Base-by-base conservation (phyloP, 2,888 invertebrate genomes). In the Apantesis nais region DNA sequence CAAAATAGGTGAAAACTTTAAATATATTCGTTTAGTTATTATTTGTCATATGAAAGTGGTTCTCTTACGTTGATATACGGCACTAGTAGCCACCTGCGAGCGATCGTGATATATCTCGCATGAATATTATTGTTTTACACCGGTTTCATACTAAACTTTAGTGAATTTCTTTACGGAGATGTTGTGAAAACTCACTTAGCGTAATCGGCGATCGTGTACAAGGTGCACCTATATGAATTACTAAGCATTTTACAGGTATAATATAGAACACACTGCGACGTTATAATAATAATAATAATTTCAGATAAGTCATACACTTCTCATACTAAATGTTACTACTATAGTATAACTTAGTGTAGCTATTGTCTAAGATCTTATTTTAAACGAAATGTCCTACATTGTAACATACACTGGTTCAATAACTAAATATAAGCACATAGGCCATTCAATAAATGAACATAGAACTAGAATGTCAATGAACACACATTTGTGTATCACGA, bases 21-120 rank as follows among this genome's bases (percentile, higher is more conserved):
- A 25, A 55, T 25, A 25, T 14, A n/a, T 5, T 14, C 14, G 16
- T 29, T 25, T 16, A 25, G 58, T 58, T 16, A 16, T 7, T 82
- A 77, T 74, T 77, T 67, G 76, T 67, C 74, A 68, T 60, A 72
- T 68, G 75, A 68, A 73, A 65, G 66, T 73, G 55, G 62, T 61
- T 69, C 69, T 61, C 34, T 62, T 34, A 69, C 86, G 48, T 71
- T 69, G 83, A 88, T 86, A 81, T 87, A 88, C 82, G 73, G 83
- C 77, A 67, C 62, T 64, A 76, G 68, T 64, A 72, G 74, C 74
- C 76, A 81, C 75, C 79, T 80, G 79, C 61, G 75, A 66, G 79
- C 84, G 85, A 85, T 82, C 83, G 81, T 44, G 67, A 67, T 62
- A 62, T 62, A 67, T 67, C 31, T 87, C 85, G 14, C 14, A 14